Evolutionary conservation across 2,113 vertebrate genomes (phyloP).

Genomic region (Anguilla rostrata): DNA sequence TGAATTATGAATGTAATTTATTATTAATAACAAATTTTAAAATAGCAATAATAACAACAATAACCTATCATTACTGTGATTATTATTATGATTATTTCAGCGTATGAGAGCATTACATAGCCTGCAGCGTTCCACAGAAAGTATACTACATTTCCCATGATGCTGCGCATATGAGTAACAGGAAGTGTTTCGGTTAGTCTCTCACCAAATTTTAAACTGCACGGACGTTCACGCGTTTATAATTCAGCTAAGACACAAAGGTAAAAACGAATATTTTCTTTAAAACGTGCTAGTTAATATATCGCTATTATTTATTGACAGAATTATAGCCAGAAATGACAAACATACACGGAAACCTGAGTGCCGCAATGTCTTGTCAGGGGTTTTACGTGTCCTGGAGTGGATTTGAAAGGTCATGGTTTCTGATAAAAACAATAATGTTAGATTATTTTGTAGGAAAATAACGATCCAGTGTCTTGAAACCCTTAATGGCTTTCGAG

Average conservation of each 20-base stretch:
- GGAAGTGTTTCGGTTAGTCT: slow-evolving; percentile 12
- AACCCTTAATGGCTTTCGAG: not conserved
- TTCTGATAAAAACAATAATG: not conserved
- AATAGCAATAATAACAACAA: too few species aligned
- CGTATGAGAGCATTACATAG: not conserved
- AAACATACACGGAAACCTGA: not conserved
- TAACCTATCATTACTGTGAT: too few species aligned
- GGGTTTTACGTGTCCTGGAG: not conserved
- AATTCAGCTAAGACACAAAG: not conserved
- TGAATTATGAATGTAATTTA: too few species aligned
- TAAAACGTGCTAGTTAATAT: not conserved
- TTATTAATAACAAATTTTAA: too few species aligned
- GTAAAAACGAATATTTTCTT: not conserved
- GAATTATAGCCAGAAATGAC: not conserved
- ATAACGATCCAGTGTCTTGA: not conserved
- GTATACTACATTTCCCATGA: slow-evolving; percentile 21
- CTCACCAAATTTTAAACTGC: not conserved
- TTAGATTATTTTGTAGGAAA: too few species aligned
- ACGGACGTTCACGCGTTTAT: not conserved
- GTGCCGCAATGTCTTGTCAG: not conserved
- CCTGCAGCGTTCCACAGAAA: not conserved
- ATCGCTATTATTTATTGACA: not conserved
- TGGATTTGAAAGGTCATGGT: not conserved
- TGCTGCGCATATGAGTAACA: not conserved
- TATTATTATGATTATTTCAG: too few species aligned